Percentiles rank a stretch among this genome's conserved stretches.
phyloP scores from a whole-genome alignment of 2,113 vertebrate genomes.

The Empidonax alnorum region DNA sequence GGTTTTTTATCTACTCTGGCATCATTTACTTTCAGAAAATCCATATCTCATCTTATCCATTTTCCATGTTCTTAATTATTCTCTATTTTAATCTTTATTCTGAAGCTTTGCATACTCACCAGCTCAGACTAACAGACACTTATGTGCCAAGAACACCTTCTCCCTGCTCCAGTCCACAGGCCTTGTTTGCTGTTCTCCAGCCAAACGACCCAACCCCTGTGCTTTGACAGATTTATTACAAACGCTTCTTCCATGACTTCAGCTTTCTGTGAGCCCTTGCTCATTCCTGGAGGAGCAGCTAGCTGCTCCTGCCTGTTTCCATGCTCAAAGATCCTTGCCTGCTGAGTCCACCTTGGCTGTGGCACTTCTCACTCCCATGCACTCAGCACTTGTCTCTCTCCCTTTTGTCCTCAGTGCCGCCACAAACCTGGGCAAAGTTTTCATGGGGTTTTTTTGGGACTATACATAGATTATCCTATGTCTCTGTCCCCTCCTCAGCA shows the following conservation, averaged over 20 bases:
- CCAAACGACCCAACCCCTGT: background rate
- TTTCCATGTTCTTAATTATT: slow-evolving; percentile 40
- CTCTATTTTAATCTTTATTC: slow-evolving; percentile 38
- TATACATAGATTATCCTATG: background rate
- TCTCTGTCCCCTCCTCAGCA: background rate
- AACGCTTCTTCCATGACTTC: background rate
- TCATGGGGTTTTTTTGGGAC: background rate
- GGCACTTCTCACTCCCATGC: background rate
- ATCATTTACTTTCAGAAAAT: slow-evolving; percentile 36
- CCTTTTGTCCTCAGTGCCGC: background rate
- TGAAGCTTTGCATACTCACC: slow-evolving; percentile 29
- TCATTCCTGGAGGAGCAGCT: background rate
- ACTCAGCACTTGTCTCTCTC: background rate
- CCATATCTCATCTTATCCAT: background rate
- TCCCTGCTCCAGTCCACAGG: background rate
- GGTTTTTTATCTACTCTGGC: slow-evolving; percentile 20
- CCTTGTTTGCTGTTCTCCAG: background rate
- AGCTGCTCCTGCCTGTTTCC: background rate
- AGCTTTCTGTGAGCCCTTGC: background rate
- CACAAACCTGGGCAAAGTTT: background rate
- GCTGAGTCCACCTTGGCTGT: background rate
- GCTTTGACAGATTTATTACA: slow-evolving; percentile 26
- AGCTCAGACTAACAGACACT: background rate
- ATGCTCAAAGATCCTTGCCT: background rate
- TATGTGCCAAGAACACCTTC: background rate